These are phyloP conservation scores for Steromphala cineraria DNA, from an alignment of 2,888 invertebrate genomes.

Conservation along the genomic window DNA sequence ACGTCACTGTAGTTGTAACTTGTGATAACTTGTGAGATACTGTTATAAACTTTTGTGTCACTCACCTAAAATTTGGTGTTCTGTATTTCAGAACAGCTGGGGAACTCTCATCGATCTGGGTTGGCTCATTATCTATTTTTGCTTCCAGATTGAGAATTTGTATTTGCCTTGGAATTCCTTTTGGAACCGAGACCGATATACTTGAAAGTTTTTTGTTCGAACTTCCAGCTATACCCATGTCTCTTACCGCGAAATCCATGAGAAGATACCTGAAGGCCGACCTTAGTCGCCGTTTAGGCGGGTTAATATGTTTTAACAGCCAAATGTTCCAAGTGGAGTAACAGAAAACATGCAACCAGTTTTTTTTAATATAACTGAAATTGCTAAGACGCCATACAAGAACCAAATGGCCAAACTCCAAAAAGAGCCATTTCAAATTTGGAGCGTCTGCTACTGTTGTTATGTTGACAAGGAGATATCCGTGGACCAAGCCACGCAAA, in stretches of 20 bases:
- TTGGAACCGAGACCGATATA: constrained; percentile 41
- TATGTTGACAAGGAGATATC: constrained; percentile 4
- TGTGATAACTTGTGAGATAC: too few species aligned
- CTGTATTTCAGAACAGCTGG: constrained; percentile 71
- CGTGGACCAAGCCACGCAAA: neutral
- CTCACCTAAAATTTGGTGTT: constrained; percentile 73
- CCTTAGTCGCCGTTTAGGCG: neutral
- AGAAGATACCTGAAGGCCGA: constrained; percentile 25
- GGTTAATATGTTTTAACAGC: neutral
- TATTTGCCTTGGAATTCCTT: constrained; percentile 53
- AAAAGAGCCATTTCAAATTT: neutral
- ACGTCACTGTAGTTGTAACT: too few species aligned
- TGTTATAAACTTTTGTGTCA: neutral
- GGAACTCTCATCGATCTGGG: constrained; percentile 70
- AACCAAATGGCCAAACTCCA: too few species aligned
- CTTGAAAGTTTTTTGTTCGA: constrained; percentile 41
- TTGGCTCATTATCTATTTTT: constrained; percentile 70
- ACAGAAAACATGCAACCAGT: too few species aligned
- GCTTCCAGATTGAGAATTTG: constrained; percentile 62
- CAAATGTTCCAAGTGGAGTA: neutral
- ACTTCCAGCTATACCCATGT: constrained; percentile 41
- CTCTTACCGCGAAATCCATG: constrained; percentile 45
- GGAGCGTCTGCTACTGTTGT: constrained; percentile 8
- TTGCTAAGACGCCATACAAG: too few species aligned
- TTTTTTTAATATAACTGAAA: too few species aligned